phyloP scores from a whole-genome alignment of 2,797 vertebrate genomes.

The Pagetopsis macropterus region DNA sequence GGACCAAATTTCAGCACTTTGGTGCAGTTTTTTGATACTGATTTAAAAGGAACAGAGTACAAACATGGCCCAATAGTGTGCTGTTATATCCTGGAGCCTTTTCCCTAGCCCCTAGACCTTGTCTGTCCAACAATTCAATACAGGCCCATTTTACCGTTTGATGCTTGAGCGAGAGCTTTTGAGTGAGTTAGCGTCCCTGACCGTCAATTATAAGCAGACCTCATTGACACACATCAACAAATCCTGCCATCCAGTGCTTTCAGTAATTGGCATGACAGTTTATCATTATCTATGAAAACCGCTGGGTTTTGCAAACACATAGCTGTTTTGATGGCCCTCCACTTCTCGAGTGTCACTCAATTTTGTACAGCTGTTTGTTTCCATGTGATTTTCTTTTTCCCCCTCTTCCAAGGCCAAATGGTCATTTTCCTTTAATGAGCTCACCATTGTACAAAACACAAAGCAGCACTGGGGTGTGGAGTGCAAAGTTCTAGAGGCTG shows the following conservation, averaged over 20 bases:
- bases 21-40: not conserved
- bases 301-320: constrained; percentile 82
- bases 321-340: constrained; percentile 82
- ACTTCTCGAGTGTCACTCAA: constrained; percentile 80
- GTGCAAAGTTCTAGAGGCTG: constrained; percentile 60
- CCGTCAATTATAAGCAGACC: constrained; percentile 85
- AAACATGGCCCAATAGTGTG: not conserved
- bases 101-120: constrained; percentile 6
- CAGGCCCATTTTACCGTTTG: constrained; percentile 69
- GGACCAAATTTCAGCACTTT: not conserved
- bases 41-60: constrained; percentile 16
- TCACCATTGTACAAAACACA: constrained; percentile 66
- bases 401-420: constrained; percentile 80
- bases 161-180: constrained; percentile 79
- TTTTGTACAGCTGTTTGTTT: constrained; percentile 74
- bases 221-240: constrained; percentile 80
- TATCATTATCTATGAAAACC: constrained; percentile 89
- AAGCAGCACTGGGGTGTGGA: constrained; percentile 52
- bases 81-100: constrained; percentile 4
- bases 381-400: constrained; percentile 65
- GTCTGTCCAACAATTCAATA: constrained; percentile 73
- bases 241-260: constrained; percentile 80
- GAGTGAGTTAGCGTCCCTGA: constrained; percentile 81
- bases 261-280: constrained; percentile 87
- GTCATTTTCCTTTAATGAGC: constrained; percentile 88